Evolutionary conservation across 2,113 vertebrate species (phyloP), one percentile per base, ranked within the genome.

Genomic region (Phyllostomus discolor): DNA sequence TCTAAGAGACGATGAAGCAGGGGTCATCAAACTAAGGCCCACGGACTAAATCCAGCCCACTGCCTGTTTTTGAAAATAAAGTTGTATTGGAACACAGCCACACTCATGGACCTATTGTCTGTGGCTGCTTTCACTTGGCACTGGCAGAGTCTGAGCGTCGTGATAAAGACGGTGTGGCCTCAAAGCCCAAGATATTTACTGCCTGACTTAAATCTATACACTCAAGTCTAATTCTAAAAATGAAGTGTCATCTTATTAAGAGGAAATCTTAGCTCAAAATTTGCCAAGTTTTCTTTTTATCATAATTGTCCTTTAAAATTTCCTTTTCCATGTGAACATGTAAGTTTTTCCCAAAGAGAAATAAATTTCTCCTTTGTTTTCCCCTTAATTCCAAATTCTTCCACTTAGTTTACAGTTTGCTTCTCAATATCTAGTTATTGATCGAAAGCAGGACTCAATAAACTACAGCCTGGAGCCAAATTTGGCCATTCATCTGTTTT

Each of bases 211-310:
- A 54, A 50, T 70, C 79, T 81, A 2, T 8, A 10, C 10, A 54
- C 35, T 91, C 88, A 59, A 76, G 31, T 75, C 80, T 72, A 66
- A 20, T 70, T 89, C 70, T 89, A 50, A 92, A 97, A 94, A 41
- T 52, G 4, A 90, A 59, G 19, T 66, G 22, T 89, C 48, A 28
- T 62, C 85, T 93, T 57, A 69, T 64, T 22, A 8, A 67, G 83
- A 90, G 69, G n/a, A 70, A 96, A 59, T 14, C 52, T 93, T n/a
- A 87, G 50, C 78, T 87, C 48, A 80, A 62, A 57, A 76, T 70
- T 95, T 43, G 26, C 33, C n/a, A 16, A 33, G 73, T 72, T 84
- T 92, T 69, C 35, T 90, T 97, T 97, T 84, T 79, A 38, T 92
- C 26, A 38, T 94, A 88, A 92, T 7, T 33, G 33, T 70, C 75